Evolutionary conservation across 2,888 invertebrate genomes (phyloP), one percentile per base, ranked within the genome.

Genomic region (Halictus ligatus): DNA sequence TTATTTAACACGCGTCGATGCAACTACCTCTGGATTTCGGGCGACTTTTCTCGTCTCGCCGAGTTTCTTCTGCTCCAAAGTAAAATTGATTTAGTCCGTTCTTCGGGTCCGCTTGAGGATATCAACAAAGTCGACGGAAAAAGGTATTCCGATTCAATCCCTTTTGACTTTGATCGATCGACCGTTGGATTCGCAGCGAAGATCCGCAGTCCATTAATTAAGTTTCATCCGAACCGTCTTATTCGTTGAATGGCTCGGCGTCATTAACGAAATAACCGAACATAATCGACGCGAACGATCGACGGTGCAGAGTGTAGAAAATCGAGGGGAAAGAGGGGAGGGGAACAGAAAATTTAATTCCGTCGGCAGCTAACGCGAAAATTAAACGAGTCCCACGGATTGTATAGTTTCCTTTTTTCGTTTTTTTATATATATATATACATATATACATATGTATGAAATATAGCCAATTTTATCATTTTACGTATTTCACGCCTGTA

Each of bases 401-500:
- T 92, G 92, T 94, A 93, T 92, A 93, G 90, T 91, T 92, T 92
- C 92, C 86, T 64, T 64, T 64, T 64, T 64, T 58, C 58, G 21
- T 58, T 92, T 93, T 85, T 21, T 21, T 48, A 48, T 58, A 58
- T 58, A 58, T 58, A 58, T 89, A 84, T 84, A 87, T 86, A 84
- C 80, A 71, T 72, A 75, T 76, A 72, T 89, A 89, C 86, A 83
- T 89, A 81, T 92, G 89, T 90, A 89, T 89, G 88, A 91, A 89
- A 89, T 92, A 89, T 93, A 93, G 90, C 90, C 90, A 92, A 90
- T 92, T 64, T 64, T 92, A 93, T 92, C 90, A 88, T 92, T 92
- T 92, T 91, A 92, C 89, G 64, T 89, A 89, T 88, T 89, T 92
- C 91, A 89, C 69, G 91, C 84, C 80, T 91, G 87, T 76, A 84